These are phyloP conservation scores for Rhagonycha fulva DNA, from an alignment of 2,888 invertebrate species.

Conservation along the genomic window DNA sequence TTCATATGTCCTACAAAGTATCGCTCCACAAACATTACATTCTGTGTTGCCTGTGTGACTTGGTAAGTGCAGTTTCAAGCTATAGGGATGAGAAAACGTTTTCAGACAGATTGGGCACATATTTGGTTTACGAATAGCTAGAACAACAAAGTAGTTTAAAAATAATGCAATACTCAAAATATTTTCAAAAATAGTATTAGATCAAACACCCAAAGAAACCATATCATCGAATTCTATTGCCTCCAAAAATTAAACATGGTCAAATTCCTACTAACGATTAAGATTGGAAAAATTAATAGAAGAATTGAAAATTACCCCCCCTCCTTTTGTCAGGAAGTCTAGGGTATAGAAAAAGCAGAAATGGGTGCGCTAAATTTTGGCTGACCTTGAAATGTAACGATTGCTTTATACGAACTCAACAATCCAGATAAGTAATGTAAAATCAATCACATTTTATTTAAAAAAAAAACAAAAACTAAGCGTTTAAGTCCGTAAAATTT, in stretches of 20 bases:
- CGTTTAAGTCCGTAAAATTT: not conserved
- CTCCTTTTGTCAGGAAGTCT: not conserved
- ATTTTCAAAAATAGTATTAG: not conserved
- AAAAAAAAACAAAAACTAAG: not conserved
- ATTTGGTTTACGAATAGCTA: not conserved
- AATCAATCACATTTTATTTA: not conserved
- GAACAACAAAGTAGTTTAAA: not conserved
- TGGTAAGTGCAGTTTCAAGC: constrained; percentile 14
- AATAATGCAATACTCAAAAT: not conserved
- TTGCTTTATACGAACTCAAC: not conserved
- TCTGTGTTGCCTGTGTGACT: constrained; percentile 14
- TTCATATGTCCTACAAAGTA: constrained; percentile 14
- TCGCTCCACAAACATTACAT: constrained; percentile 8
- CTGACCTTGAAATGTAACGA: not conserved
- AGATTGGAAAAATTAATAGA: not conserved
- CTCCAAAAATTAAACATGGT: not conserved
- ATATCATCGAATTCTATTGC: not conserved
- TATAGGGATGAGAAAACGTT: constrained; percentile 9
- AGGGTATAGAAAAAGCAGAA: not conserved
- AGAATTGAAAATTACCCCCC: not conserved
- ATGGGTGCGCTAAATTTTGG: not conserved
- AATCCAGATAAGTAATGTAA: constrained; percentile 17
- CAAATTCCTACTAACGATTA: not conserved
- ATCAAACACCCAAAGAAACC: not conserved
- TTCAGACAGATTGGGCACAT: constrained; percentile 15